Evolutionary conservation across 1,140 invertebrate genomes (phyloP).

Genomic region (Tyrophagus putrescentiae): DNA sequence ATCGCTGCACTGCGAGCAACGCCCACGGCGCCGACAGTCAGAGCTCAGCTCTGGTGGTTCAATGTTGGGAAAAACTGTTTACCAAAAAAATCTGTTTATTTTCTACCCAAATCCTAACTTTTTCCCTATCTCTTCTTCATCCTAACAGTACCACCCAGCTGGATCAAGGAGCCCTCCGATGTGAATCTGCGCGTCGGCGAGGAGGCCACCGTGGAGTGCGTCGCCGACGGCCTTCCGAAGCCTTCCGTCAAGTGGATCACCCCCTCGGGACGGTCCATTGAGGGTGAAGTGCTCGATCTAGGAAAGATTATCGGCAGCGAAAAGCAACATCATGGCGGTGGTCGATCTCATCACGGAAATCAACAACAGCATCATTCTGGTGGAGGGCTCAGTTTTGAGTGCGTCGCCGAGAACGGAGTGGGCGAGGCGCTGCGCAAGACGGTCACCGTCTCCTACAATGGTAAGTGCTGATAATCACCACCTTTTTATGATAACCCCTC

Average conservation of each 20-base stretch:
- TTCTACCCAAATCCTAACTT: too few relatives aligned
- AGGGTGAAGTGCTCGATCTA: slow-evolving; percentile 17
- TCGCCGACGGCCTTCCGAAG: slow-evolving; percentile 24
- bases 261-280: neutral
- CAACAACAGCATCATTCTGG: too few relatives aligned
- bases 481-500: too few relatives aligned
- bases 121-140: neutral
- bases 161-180: slow-evolving; percentile 24
- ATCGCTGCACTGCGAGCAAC: too few relatives aligned
- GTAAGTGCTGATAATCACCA: slow-evolving; percentile 20
- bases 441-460: slow-evolving; percentile 19
- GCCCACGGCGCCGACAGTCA: too few relatives aligned
- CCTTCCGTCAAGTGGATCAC: slow-evolving; percentile 25
- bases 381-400: too few relatives aligned
- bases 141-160: slow-evolving; percentile 23
- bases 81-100: too few relatives aligned
- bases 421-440: slow-evolving; percentile 20
- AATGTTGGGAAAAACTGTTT: too few relatives aligned
- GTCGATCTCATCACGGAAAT: too few relatives aligned
- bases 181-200: slow-evolving; percentile 14
- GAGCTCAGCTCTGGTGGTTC: too few relatives aligned
- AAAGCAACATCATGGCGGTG: too few relatives aligned
- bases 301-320: slow-evolving; percentile 7
- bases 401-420: slow-evolving; percentile 20
- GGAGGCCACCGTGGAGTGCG: slow-evolving; percentile 17